Percentiles rank a stretch among this genome's conserved stretches.
These are phyloP conservation scores for Neoarius graeffei DNA, from an alignment of 2,113 vertebrate genomes.

Conservation along the genomic window DNA sequence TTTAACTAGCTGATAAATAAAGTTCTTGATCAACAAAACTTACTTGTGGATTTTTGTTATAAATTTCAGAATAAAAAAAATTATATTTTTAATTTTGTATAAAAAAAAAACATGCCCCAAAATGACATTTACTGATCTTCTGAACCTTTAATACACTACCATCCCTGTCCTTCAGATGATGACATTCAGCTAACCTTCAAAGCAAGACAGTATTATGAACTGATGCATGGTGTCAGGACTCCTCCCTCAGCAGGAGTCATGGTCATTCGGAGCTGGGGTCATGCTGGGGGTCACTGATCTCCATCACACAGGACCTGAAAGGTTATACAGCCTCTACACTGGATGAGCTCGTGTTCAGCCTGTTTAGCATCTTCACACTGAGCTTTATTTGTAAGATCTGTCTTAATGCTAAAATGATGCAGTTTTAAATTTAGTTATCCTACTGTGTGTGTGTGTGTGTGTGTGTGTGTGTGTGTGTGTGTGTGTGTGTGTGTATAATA, in stretches of 20 bases:
- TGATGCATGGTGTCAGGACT: constrained; percentile 25
- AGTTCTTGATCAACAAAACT: background rate
- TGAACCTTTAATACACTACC: background rate
- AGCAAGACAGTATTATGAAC: constrained; percentile 4
- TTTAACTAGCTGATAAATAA: background rate
- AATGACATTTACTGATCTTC: background rate
- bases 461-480: too few relatives aligned
- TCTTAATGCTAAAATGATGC: background rate
- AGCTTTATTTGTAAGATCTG: background rate
- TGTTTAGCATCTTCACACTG: background rate
- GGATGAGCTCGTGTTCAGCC: background rate
- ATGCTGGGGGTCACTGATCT: too few relatives aligned
- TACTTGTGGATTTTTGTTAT: background rate
- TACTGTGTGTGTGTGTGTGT: too few relatives aligned
- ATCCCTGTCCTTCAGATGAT: background rate
- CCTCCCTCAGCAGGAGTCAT: background rate
- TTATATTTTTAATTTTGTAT: background rate
- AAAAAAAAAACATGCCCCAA: background rate
- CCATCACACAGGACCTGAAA: background rate
- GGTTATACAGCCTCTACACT: background rate
- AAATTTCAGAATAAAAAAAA: background rate
- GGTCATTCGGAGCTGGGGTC: background rate
- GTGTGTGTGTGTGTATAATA: too few relatives aligned
- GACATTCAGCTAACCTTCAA: constrained; percentile 28
- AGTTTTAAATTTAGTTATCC: background rate